Evolutionary conservation across 2,888 invertebrate species (phyloP), one percentile per base, ranked within the genome.

Genomic region (Andrena trimmerana): DNA sequence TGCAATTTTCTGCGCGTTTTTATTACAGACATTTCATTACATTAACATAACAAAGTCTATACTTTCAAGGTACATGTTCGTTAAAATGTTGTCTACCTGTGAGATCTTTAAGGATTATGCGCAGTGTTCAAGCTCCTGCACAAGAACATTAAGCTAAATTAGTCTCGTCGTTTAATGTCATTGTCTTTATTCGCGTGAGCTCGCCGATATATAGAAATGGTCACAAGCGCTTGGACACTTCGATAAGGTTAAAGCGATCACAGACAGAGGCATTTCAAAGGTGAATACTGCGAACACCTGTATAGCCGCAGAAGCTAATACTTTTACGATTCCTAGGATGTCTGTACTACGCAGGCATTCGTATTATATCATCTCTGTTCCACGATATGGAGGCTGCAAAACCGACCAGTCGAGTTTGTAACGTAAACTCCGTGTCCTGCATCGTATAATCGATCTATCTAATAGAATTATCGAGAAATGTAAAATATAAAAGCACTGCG

Each of bases 41-140:
- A 90, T 93, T 92, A 93, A 93, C 92, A 93, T 93, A 94, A 94
- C 93, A 93, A 93, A 93, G 90, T 93, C 92, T 93, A 93, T 94
- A 93, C 92, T 94, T 93, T 93, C 93, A 93, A 93, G 93, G 94
- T 94, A 93, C 93, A 93, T 90, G 90, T 92, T 93, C 92, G 89
- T 92, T 93, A 93, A 91, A 93, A 92, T 93, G 90, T 74, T 92
- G 90, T 91, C 91, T 91, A 92, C 90, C 91, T 92, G 92, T 93
- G 93, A 93, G 91, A 92, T 92, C 91, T 92, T 93, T 89, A 89
- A 91, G 89, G 85, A 92, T 93, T 91, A 90, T 91, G 87, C 91
- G 91, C 90, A 92, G 91, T 90, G 90, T 92, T 91, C 91, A 90
- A 91, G 86, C 88, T 90, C 87, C 87, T 85, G 89, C 90, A 86